Evolutionary conservation across 2,888 invertebrate genomes (phyloP), one percentile per base, ranked within the genome.

Genomic region (Melipona bicolor): DNA sequence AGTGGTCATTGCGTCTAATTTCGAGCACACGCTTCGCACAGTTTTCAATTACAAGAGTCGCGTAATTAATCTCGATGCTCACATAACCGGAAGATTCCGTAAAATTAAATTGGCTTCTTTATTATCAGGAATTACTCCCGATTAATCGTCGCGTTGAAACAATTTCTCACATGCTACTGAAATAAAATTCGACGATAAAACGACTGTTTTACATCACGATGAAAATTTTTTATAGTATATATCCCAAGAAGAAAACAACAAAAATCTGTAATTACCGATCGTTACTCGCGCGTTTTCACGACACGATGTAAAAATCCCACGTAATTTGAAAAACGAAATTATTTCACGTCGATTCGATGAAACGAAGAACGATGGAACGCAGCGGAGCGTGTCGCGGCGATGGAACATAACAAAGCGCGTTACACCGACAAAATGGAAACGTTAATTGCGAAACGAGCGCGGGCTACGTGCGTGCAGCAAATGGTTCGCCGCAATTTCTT

Each of bases 401-500:
- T 17, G n/a, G 11, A 24, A n/a, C 5, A 4, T 24, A 19, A 61
- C 27, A 17, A 17, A 27, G 17, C 24, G 27, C 61, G 17, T 27
- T 17, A 4, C 9, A 32, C 17, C 21, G 5, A 54, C 27, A 54
- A 24, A 54, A 36, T 67, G 71, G 78, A 52, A 78, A 71, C 59
- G 64, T 70, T 79, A 74, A 82, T 79, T 68, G 64, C 61, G 32
- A 78, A 74, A 82, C 62, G 56, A 74, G n/a, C 32, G 77, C n/a
- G 77, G 43, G 17, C 15, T 21, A 32, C n/a, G 49, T 67, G 77
- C 81, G 77, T 43, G 59, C 43, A 21, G 69, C 65, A 73, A 76
- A 89, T 72, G 70, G 70, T 50, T 69, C 74, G 75, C 68, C 68
- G 80, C 75, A 88, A 84, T 86, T 83, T 85, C 78, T 83, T 78